Evolutionary conservation across 2,888 invertebrate species (phyloP).

Genomic region (Trichogramma evanescens): DNA sequence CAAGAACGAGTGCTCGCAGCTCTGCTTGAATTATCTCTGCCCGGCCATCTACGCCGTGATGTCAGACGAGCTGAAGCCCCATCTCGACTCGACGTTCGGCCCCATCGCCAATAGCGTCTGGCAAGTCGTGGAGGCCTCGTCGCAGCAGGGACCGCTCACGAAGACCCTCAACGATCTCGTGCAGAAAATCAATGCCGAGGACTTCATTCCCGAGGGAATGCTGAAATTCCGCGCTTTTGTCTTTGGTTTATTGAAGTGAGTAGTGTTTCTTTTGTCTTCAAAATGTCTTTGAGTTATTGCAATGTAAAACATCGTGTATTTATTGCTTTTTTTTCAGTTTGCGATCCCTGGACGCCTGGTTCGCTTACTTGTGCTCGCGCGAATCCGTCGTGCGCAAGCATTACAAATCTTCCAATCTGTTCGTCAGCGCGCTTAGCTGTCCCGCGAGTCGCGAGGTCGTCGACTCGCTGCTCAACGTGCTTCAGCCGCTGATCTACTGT

Average conservation of each 20-base stretch:
- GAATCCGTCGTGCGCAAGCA: slow-evolving; percentile 76
- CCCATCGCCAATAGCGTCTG: slow-evolving; percentile 80
- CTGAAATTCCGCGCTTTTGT: slow-evolving; percentile 86
- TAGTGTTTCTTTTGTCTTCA: slow-evolving; percentile 21
- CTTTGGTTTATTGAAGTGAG: slow-evolving; percentile 78
- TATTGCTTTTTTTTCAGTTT: slow-evolving; percentile 51
- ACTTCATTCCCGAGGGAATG: slow-evolving; percentile 73
- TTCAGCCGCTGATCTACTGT: slow-evolving; percentile 72
- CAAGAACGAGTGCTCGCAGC: slow-evolving; percentile 63
- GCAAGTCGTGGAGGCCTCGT: slow-evolving; percentile 83
- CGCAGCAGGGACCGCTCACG: slow-evolving; percentile 79
- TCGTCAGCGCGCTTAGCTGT: slow-evolving; percentile 55
- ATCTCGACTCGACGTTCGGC: slow-evolving; percentile 76
- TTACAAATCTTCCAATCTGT: slow-evolving; percentile 68
- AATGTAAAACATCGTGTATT: background rate
- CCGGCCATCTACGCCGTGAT: slow-evolving; percentile 78
- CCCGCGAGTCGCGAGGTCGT: slow-evolving; percentile 52
- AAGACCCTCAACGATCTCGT: slow-evolving; percentile 78
- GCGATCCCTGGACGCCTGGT: slow-evolving; percentile 84
- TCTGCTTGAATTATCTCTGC: slow-evolving; percentile 69
- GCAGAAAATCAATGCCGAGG: slow-evolving; percentile 73
- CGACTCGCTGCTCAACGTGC: slow-evolving; percentile 67
- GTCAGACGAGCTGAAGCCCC: slow-evolving; percentile 76
- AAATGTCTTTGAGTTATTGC: background rate
- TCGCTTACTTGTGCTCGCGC: slow-evolving; percentile 75